phyloP scores from a whole-genome alignment of 2,888 invertebrate species.

The Allacma fusca region DNA sequence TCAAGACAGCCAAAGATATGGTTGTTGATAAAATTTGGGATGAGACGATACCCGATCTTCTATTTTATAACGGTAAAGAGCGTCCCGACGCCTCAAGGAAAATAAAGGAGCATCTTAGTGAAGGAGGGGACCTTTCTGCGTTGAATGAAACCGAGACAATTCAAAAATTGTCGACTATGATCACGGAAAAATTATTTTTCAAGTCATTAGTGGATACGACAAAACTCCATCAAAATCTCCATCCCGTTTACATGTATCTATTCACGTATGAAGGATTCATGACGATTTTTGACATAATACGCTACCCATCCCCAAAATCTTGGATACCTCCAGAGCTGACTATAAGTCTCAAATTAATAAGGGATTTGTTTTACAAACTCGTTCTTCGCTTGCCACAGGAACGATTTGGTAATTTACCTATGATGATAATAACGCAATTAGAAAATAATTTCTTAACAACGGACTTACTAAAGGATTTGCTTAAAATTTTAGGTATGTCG shows the following conservation, averaged over 20 bases:
- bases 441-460: too few species aligned
- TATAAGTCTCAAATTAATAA: not conserved
- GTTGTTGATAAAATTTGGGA: not conserved
- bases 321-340: not conserved
- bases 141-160: not conserved
- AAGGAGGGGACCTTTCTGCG: too few species aligned
- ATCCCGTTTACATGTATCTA: conserved; percentile 51
- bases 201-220: conserved; percentile 38
- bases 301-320: not conserved
- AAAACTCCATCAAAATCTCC: conserved; percentile 43
- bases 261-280: conserved; percentile 46
- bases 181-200: not conserved
- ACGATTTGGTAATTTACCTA: not conserved
- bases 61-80: not conserved
- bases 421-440: too few species aligned
- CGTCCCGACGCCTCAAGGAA: not conserved
- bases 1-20: not conserved
- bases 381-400: not conserved
- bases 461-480: not conserved
- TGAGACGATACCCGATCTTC: not conserved
- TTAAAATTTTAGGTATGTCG: not conserved
- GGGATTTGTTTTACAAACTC: not conserved
- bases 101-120: not conserved
- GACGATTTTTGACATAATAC: not conserved
- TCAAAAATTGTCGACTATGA: not conserved